These are phyloP conservation scores for Athene noctua DNA, from an alignment of 2,113 vertebrate genomes.

Conservation along the genomic window DNA sequence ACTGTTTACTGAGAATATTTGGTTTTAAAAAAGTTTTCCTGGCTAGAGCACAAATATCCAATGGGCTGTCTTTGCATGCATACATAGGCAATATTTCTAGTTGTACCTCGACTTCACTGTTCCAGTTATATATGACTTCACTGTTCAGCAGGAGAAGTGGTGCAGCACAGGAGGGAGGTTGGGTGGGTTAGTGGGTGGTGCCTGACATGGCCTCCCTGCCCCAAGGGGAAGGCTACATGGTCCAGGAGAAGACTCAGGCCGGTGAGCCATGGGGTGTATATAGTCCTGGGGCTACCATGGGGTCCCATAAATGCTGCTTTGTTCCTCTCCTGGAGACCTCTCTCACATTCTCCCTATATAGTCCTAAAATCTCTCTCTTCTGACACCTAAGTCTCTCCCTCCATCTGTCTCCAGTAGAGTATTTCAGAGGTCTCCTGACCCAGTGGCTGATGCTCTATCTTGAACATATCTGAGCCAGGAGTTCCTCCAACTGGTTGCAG, in stretches of 20 bases:
- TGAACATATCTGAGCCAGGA: background rate
- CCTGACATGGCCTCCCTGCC: background rate
- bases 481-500: background rate
- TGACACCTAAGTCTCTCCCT: background rate
- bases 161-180: background rate
- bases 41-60: background rate
- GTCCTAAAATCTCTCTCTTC: background rate
- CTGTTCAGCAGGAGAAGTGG: background rate
- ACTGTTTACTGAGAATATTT: background rate
- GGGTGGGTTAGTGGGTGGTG: background rate
- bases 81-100: background rate
- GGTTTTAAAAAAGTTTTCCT: background rate
- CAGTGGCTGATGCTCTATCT: background rate
- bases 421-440: background rate
- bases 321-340: background rate
- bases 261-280: background rate
- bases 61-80: background rate
- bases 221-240: rapidly evolving
- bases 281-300: rapidly evolving
- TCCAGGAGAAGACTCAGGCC: background rate
- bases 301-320: background rate
- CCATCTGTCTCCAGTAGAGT: background rate
- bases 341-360: background rate
- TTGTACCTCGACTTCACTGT: background rate
- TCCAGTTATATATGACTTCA: background rate